A percentile compares a stretch with the other conserved stretches of the same genome.
These are phyloP conservation scores for Cryptotis parvus DNA, from an alignment of 2,113 vertebrate species.

Conservation along the genomic window DNA sequence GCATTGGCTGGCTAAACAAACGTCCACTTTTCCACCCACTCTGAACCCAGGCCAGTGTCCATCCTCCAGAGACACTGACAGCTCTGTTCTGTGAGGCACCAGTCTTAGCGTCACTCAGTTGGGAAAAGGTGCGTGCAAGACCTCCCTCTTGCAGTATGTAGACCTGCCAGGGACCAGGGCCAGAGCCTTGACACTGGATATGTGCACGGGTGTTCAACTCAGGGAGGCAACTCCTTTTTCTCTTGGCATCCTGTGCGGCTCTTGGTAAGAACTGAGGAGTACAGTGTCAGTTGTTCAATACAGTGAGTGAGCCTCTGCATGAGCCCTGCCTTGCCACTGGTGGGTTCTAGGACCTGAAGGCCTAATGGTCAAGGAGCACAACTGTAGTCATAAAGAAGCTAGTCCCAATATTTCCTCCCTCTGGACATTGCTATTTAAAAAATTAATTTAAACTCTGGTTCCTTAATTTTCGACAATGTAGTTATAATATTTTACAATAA, in stretches of 20 bases:
- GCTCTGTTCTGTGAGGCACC: constrained; percentile 30
- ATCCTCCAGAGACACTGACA: neutral
- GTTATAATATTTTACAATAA: neutral
- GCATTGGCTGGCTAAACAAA: constrained; percentile 33
- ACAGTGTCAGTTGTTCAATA: too few species aligned
- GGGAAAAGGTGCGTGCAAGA: neutral
- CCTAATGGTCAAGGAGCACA: neutral
- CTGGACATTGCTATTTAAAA: neutral
- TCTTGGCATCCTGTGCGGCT: neutral
- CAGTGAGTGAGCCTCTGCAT: neutral
- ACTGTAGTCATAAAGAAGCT: neutral
- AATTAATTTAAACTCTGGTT: neutral
- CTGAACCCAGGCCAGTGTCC: neutral
- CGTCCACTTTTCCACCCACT: constrained; percentile 54
- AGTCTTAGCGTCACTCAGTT: accelerated
- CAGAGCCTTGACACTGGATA: neutral
- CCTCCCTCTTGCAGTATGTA: neutral
- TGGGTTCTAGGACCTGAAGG: neutral
- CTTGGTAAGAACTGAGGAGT: neutral
- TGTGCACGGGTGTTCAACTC: neutral
- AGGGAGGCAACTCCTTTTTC: neutral
- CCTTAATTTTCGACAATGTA: constrained; percentile 20
- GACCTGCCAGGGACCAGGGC: neutral
- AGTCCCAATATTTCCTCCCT: neutral
- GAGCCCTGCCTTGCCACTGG: too few species aligned